These are phyloP conservation scores for Carlito syrichta DNA, from an alignment of 2,113 vertebrate species.

Conservation along the genomic window DNA sequence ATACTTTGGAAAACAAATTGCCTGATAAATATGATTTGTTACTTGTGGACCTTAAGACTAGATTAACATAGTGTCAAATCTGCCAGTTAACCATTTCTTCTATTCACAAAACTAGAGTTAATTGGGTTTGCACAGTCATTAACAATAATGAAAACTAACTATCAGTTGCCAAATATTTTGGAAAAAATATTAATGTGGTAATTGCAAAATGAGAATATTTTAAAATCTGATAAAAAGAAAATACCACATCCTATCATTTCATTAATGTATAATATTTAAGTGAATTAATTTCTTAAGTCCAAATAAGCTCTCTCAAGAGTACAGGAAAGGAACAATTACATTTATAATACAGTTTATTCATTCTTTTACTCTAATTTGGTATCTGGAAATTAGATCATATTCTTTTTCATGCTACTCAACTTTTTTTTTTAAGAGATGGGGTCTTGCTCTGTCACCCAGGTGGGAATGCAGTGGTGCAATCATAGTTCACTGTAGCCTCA, in stretches of 20 bases:
- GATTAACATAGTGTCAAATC: background rate
- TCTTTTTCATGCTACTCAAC: background rate
- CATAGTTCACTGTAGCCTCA: too few relatives aligned
- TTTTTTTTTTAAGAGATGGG: too few relatives aligned
- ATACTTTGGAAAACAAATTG: conserved; percentile 24
- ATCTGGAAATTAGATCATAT: conserved; percentile 10
- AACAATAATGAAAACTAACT: conserved; percentile 30
- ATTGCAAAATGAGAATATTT: conserved; percentile 5
- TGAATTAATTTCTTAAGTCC: background rate
- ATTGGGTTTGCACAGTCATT: background rate
- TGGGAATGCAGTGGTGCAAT: too few relatives aligned
- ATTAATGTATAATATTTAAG: conserved; percentile 7
- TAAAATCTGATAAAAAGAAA: conserved; percentile 16
- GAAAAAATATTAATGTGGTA: conserved; percentile 35
- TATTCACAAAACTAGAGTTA: conserved; percentile 15
- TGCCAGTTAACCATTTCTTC: conserved; percentile 12
- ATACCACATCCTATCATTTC: background rate
- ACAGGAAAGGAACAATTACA: background rate
- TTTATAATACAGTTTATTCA: background rate
- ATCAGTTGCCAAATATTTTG: background rate
- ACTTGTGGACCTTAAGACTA: background rate
- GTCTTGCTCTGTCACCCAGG: too few relatives aligned
- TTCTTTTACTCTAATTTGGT: conserved; percentile 14
- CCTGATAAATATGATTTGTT: background rate
- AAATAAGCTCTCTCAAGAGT: background rate